A percentile compares a stretch with the other conserved stretches of the same genome.
phyloP scores from a whole-genome alignment of 2,113 vertebrate genomes.

The Girardinichthys multiradiatus region DNA sequence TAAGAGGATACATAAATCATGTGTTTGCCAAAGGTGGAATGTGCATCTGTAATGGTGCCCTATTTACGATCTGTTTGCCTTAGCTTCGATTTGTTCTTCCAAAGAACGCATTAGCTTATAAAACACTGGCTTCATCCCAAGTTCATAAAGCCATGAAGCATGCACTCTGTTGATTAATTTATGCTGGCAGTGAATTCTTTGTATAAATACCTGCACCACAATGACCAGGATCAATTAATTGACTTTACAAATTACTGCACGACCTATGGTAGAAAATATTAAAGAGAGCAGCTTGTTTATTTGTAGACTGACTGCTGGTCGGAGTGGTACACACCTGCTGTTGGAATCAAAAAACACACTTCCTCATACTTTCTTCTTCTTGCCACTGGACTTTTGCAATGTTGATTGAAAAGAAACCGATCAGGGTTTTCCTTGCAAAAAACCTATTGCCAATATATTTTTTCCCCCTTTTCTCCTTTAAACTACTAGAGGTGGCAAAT shows the following conservation, averaged over 20 bases:
- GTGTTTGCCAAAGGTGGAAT: slow-evolving; percentile 46
- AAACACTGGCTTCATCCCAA: slow-evolving; percentile 42
- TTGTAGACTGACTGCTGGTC: slow-evolving; percentile 4
- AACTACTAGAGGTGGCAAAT: no score
- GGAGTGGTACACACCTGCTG: neutral
- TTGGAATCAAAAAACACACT: neutral
- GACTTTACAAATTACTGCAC: slow-evolving; percentile 53
- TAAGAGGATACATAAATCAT: slow-evolving; percentile 70
- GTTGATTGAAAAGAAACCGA: no score
- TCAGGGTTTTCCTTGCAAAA: no score
- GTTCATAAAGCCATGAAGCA: slow-evolving; percentile 19
- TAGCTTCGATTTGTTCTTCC: slow-evolving; percentile 19
- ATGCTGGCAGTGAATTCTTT: slow-evolving; percentile 33
- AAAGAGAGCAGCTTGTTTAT: slow-evolving; percentile 39
- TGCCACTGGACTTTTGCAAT: no score
- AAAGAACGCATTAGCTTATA: slow-evolving; percentile 30
- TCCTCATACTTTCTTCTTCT: neutral
- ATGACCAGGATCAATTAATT: slow-evolving; percentile 57
- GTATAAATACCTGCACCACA: slow-evolving; percentile 56
- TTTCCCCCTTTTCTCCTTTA: no score
- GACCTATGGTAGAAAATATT: slow-evolving; percentile 38
- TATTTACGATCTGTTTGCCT: slow-evolving; percentile 62
- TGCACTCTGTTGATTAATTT: slow-evolving; percentile 55
- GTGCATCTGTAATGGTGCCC: slow-evolving; percentile 55
- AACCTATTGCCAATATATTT: no score